Percentiles rank a stretch among this genome's conserved stretches.
These are phyloP conservation scores for Horisme vitalbata DNA, from an alignment of 2,888 invertebrate genomes.

Conservation along the genomic window DNA sequence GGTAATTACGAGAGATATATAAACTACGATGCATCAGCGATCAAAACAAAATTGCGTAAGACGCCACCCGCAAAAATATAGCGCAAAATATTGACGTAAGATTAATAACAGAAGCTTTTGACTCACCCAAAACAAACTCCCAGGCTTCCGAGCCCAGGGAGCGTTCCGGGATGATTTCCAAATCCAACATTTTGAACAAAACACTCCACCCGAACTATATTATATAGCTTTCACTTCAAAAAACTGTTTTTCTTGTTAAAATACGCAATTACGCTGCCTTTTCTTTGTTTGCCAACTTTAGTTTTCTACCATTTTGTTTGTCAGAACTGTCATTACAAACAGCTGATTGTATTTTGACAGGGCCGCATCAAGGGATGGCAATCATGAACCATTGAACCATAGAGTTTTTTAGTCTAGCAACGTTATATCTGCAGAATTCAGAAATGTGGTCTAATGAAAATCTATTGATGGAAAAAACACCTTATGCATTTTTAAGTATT, in stretches of 20 bases:
- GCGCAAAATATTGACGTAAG: conserved; percentile 81
- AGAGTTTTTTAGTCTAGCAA: no score
- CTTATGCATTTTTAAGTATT: no score
- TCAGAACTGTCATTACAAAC: conserved; percentile 84
- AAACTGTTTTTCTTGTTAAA: conserved; percentile 65
- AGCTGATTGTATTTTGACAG: conserved; percentile 82
- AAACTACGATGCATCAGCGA: conserved; percentile 28
- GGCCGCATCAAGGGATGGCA: conserved; percentile 45
- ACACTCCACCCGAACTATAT: conserved; percentile 92
- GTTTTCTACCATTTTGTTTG: conserved; percentile 84
- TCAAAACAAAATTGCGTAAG: conserved; percentile 73
- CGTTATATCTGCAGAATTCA: no score
- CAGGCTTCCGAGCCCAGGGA: conserved; percentile 98
- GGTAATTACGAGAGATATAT: conserved; percentile 13
- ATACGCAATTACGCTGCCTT: conserved; percentile 75
- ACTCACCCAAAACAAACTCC: conserved; percentile 97
- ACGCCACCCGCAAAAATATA: conserved; percentile 67
- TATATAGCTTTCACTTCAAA: conserved; percentile 73
- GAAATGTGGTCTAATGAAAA: no score
- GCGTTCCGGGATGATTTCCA: conserved; percentile 97
- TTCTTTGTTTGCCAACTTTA: conserved; percentile 84
- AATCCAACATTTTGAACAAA: conserved; percentile 92
- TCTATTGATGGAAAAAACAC: no score
- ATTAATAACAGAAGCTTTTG: conserved; percentile 33
- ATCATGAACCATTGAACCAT: no score